Base-by-base conservation (phyloP, 2,113 vertebrate species). In the Alectura lathami region DNA sequence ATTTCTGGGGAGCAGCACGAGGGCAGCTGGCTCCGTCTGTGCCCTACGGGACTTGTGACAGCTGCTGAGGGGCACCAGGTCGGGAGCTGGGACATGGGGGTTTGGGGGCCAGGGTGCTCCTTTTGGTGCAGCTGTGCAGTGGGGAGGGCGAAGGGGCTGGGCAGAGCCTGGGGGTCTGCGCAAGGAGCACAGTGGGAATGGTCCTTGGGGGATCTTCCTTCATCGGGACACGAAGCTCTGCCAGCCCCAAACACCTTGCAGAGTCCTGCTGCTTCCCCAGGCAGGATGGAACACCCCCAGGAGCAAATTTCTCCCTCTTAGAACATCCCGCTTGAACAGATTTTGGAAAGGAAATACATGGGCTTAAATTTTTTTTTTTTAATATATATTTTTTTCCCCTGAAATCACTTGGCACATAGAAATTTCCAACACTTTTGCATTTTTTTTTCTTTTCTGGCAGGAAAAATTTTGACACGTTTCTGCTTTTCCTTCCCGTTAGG, bases 391-490 rank as follows among this genome's bases (percentile, higher is more conserved):
- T 42, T 23, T 5, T 26, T 24, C 21, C 30, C 30, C 30, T 18
- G 23, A 29, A 66, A 67, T 60, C 75, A 4, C 54, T 93, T 93
- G 85, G 92, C 74, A 50, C 76, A 83, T 66, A 12, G 8, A 64
- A 32, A 32, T 72, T 87, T 63, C 69, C 54, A 89, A 68, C 84
- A 47, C 38, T 42, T 94, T 89, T 48, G 80, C 47, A 64, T 23
- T 16, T 38, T n/a, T 80, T 68, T 88, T 87, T 74, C 18, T 20
- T 38, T n/a, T 80, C 67, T 91, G 91, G 47, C 20, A 30, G 29
- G 14, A 11, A 81, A 63, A 63, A 75, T 34, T 89, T 83, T 92
- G 69, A 84, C 91, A 87, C 89, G 48, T 95, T 81, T 89, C 42
- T 81, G 73, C 34, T 80, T 75, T 85, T 68, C 63, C 45, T 74